These are phyloP conservation scores for Cynoglossus semilaevis DNA, from an alignment of 2,113 vertebrate species.

Conservation along the genomic window DNA sequence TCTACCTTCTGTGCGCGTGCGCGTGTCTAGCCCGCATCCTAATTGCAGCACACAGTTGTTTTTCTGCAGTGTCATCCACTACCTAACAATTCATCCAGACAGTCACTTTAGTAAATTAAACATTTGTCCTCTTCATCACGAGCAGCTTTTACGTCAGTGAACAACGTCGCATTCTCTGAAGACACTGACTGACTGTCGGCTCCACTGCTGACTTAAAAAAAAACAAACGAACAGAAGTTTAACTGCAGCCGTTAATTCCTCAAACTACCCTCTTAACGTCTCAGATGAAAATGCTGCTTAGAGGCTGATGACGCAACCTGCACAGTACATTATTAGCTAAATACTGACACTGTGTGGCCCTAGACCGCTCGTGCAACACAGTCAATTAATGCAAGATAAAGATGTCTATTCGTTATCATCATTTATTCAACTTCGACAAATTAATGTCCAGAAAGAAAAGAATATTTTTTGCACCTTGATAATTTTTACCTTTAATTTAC, in stretches of 20 bases:
- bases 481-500: no score
- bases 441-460: no score
- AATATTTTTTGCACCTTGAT: no score
- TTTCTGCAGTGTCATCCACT: conserved; percentile 10
- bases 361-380: conserved; percentile 6
- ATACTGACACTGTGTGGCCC: conserved; percentile 53
- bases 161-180: conserved; percentile 9
- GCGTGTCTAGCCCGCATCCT: not conserved
- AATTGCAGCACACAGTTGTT: conserved; percentile 4
- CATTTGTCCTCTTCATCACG: conserved; percentile 10
- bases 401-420: no score
- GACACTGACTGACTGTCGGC: not conserved
- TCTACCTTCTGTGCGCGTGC: not conserved
- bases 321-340: conserved; percentile 8
- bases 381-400: no score
- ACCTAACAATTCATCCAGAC: conserved; percentile 25
- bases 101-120: conserved; percentile 58
- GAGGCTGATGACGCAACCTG: not conserved
- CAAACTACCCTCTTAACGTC: not conserved
- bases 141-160: not conserved
- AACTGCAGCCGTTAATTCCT: conserved; percentile 30
- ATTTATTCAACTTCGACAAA: no score
- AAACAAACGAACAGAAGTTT: not conserved
- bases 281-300: not conserved
- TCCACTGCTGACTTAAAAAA: not conserved